Evolutionary conservation across 2,113 vertebrate genomes (phyloP).

Genomic region (Chloroceryle aenea): DNA sequence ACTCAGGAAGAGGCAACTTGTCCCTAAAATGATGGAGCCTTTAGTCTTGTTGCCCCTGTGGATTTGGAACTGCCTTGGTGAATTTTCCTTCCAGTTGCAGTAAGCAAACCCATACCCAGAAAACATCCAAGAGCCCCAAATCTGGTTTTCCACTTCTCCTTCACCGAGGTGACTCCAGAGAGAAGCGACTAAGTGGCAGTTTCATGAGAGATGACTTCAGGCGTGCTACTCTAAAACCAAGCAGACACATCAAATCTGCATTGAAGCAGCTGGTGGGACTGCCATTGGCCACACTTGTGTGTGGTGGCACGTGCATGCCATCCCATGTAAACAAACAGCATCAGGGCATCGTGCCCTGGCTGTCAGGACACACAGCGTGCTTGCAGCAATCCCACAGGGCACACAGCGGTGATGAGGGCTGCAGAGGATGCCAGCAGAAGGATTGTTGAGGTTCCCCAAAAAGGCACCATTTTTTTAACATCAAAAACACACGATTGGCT

Average conservation of each 20-base stretch:
- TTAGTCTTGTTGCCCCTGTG: background rate
- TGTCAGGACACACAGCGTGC: background rate
- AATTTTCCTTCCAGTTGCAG: background rate
- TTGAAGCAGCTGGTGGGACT: background rate
- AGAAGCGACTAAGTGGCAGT: background rate
- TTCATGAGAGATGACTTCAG: background rate
- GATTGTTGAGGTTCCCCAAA: background rate
- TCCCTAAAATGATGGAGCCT: background rate
- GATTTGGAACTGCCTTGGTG: background rate
- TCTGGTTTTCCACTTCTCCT: background rate
- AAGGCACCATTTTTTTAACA: constrained; percentile 66
- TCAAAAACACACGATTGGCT: constrained; percentile 22
- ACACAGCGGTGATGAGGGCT: background rate
- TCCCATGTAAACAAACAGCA: constrained; percentile 64
- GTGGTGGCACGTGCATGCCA: background rate
- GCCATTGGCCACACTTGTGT: background rate
- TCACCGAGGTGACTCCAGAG: background rate
- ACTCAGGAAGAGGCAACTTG: background rate
- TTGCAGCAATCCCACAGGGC: background rate
- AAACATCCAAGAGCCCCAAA: background rate
- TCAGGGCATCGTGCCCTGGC: background rate
- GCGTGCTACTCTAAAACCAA: background rate
- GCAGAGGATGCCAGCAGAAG: background rate
- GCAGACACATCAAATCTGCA: background rate
- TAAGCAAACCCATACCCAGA: background rate